A percentile compares a stretch with the other conserved stretches of the same genome.
Conservation (phyloP, 2,797 vertebrate genomes). For the Cossypha polioptera region DNA sequence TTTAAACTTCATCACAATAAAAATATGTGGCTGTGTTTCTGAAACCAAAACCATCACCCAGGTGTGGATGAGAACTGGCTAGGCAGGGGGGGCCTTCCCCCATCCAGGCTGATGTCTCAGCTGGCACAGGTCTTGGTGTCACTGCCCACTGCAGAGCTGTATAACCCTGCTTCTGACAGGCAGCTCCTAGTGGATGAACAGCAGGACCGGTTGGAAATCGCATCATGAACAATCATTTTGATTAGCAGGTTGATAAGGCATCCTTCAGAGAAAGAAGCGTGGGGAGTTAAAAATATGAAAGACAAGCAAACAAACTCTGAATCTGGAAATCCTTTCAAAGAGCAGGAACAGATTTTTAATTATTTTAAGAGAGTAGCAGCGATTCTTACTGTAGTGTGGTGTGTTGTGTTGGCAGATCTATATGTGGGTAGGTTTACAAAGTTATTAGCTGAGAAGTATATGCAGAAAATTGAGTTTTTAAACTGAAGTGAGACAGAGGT, state of each 20-base stretch:
- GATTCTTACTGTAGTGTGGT: not conserved
- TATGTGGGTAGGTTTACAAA: not conserved
- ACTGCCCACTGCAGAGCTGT: not conserved
- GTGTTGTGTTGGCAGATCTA: not conserved
- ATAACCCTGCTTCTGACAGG: not conserved
- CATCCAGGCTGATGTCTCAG: not conserved
- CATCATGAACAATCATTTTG: not conserved
- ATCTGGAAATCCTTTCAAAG: not conserved
- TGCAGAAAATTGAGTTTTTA: not conserved
- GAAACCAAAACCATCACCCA: fast-evolving
- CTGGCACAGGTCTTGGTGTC: not conserved
- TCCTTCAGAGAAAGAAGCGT: not conserved
- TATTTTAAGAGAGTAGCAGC: not conserved
- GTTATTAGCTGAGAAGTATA: not conserved
- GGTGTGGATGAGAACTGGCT: not conserved
- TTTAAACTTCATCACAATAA: not conserved
- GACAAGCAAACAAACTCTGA: not conserved
- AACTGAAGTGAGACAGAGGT: not conserved
- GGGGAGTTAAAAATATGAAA: not conserved
- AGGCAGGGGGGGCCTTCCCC: not conserved
- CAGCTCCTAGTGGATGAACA: not conserved
- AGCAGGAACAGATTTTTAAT: not conserved
- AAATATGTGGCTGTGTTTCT: not conserved
- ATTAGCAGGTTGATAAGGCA: not conserved
- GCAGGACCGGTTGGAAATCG: not conserved